phyloP scores from a whole-genome alignment of 2,888 invertebrate genomes.

The Apeira syringaria region DNA sequence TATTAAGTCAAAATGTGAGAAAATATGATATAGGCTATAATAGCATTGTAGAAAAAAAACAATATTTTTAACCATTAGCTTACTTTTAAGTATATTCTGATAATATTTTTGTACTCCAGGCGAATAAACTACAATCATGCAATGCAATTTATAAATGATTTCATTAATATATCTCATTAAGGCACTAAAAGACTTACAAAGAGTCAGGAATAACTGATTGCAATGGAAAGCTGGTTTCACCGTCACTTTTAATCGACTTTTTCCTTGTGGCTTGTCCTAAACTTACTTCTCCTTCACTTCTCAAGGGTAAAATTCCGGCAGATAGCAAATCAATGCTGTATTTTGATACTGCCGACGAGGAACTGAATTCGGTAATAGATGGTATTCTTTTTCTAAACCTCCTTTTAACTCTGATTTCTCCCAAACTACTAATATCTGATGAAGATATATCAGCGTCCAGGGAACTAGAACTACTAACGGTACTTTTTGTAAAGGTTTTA shows the following conservation, averaged over 20 bases:
- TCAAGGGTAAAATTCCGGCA: slow-evolving; percentile 55
- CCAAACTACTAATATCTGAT: slow-evolving; percentile 74
- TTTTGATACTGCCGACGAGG: slow-evolving; percentile 49
- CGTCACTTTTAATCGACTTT: slow-evolving; percentile 50
- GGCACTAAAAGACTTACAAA: slow-evolving; percentile 44
- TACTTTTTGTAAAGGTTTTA: slow-evolving; percentile 35
- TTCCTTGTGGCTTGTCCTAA: slow-evolving; percentile 41
- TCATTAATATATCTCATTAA: slow-evolving; percentile 28
- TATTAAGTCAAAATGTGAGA: too few relatives aligned
- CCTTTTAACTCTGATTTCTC: slow-evolving; percentile 62
- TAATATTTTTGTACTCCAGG: slow-evolving; percentile 72
- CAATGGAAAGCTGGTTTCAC: slow-evolving; percentile 54
- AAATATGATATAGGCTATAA: too few relatives aligned
- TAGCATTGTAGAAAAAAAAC: too few relatives aligned
- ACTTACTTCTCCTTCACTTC: slow-evolving; percentile 70
- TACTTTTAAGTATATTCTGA: slow-evolving; percentile 53
- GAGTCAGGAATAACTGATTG: slow-evolving; percentile 21
- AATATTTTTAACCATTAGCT: too few relatives aligned
- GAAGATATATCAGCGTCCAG: slow-evolving; percentile 64
- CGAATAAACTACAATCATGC: slow-evolving; percentile 42
- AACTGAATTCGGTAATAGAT: slow-evolving; percentile 58
- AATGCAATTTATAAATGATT: slow-evolving; percentile 6
- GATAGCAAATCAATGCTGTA: slow-evolving; percentile 52
- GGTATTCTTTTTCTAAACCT: slow-evolving; percentile 43
- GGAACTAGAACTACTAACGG: slow-evolving; percentile 59